Base-by-base conservation (phyloP, 2,797 vertebrate species). In the Tragopan temminckii region DNA sequence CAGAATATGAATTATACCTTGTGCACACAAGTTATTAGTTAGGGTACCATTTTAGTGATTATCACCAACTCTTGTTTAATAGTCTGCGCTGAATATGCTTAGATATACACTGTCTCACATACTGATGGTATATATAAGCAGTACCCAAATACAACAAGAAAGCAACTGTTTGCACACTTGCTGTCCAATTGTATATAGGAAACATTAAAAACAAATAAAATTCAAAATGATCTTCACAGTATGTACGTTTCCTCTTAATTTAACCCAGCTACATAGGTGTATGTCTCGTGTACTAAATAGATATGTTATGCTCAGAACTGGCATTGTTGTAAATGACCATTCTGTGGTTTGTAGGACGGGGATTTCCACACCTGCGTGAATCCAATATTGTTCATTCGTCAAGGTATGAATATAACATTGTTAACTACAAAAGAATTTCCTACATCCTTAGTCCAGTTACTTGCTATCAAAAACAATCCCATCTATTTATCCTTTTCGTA, bases 281-380 rank as follows among this genome's bases (percentile, higher is more conserved):
- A n/a, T 89, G 57, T 89, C 63, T 91, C 17, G 11, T 53, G 45
- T 94, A 74, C 88, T 93, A 75, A 91, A 63, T 15, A 71, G 75
- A 42, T 59, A 64, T 83, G 58, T 80, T 42, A 69, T 88, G 78
- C 85, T 83, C 59, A 85, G 59, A 85, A 76, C 43, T 93, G 25
- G 58, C 48, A 29, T 76, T 80, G 53, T 94, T 80, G 63, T 92
- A 92, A 95, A 74, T 91, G 43, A 89, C 83, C 85, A 13, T 93
- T 94, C 92, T 95, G 85, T 96, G 93, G 89, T 94, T 97, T 96
- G 74, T 94, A 94, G 96, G 93, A 81, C 92, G 24, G 90, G 66
- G 70, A 95, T 94, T 94, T 95, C 94, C 93, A 95, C 88, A 95
- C 67, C 92, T 93, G 89, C 25, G 40, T 92, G 96, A 92, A 59